These are phyloP conservation scores for Microctenopoma stevenorrisi DNA, from an alignment of 2,797 vertebrate species.

Conservation along the genomic window DNA sequence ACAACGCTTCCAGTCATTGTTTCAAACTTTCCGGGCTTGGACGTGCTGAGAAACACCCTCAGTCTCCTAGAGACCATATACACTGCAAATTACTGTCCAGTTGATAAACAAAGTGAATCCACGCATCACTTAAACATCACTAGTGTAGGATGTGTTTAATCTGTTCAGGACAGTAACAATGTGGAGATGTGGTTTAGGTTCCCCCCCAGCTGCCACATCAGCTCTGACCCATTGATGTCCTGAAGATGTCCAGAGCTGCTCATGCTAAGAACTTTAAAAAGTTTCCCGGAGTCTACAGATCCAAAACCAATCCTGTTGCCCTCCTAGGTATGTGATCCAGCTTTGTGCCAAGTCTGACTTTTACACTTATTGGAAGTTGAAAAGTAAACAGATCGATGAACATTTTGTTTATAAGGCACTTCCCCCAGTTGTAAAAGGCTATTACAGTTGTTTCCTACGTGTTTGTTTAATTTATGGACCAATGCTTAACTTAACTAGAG, in stretches of 20 bases:
- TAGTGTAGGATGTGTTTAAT: too few species aligned
- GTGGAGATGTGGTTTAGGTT: too few species aligned
- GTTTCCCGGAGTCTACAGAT: too few species aligned
- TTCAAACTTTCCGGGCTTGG: slow-evolving; percentile 60
- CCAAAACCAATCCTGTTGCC: too few species aligned
- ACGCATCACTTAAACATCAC: too few species aligned
- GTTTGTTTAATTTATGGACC: not conserved
- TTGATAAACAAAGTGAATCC: not conserved
- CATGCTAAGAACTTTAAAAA: too few species aligned
- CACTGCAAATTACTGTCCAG: not conserved
- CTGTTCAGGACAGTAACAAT: not conserved
- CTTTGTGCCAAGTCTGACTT: too few species aligned
- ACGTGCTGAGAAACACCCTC: slow-evolving; percentile 43
- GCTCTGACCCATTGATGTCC: too few species aligned
- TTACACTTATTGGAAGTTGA: not conserved
- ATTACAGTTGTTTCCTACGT: not conserved
- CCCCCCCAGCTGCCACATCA: too few species aligned
- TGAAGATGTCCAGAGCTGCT: too few species aligned
- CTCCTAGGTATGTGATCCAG: not conserved
- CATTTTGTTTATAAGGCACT: not conserved
- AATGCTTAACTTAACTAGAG: not conserved
- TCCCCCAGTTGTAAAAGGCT: not conserved
- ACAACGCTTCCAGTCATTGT: slow-evolving; percentile 74
- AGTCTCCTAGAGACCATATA: slow-evolving; percentile 21
- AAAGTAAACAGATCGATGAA: not conserved